Evolutionary conservation across 2,888 invertebrate genomes (phyloP), one percentile per base, ranked within the genome.

Genomic region (Epistrophe grossulariae): DNA sequence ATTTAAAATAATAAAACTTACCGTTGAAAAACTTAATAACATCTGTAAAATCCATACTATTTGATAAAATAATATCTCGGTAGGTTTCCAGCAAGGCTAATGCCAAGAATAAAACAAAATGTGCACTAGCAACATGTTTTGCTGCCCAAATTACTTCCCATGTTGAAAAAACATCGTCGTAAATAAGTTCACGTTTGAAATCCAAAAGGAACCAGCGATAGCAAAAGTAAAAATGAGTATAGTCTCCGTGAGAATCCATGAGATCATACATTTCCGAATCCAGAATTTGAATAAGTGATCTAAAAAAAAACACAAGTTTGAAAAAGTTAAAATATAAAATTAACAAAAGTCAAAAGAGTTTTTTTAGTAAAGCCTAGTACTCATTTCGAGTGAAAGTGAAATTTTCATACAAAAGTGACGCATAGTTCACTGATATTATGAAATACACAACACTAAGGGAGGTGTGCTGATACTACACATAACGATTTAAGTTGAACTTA

Each of bases 1-100:
- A 24, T 9, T 43, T 43, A n/a, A 24, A 8, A 2, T 64, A 9
- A n/a, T 28, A 38, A 9, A 45, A 70, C 93, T 94, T 91, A 98
- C 98, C 98, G 93, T 99, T 99, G 92, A 99, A 99, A 93, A 99
- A 99, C 92, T 98, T 98, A 91, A 99, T 99, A 92, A 99, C 98
- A 92, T 99, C 99, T 0, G 99, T 99, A 92, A 99, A 99, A 93
- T 99, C 98, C 99, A 99, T 99, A 90, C 97, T 95, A 93, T 99
- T 99, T 73, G 98, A 97, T 55, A 99, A 94, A 85, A 99, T 98
- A 90, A 99, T 98, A 92, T 98, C 98, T 62, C 98, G 94, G 93
- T 99, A 99, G 64, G 97, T 97, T 93, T 98, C 97, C 17, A 99
- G 95, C 80, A 99, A 93, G 0, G 98, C 98, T 89, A 99, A 94